Evolutionary conservation across 2,888 invertebrate genomes (phyloP), one percentile per base, ranked within the genome.

Genomic region (Malachius bipustulatus): DNA sequence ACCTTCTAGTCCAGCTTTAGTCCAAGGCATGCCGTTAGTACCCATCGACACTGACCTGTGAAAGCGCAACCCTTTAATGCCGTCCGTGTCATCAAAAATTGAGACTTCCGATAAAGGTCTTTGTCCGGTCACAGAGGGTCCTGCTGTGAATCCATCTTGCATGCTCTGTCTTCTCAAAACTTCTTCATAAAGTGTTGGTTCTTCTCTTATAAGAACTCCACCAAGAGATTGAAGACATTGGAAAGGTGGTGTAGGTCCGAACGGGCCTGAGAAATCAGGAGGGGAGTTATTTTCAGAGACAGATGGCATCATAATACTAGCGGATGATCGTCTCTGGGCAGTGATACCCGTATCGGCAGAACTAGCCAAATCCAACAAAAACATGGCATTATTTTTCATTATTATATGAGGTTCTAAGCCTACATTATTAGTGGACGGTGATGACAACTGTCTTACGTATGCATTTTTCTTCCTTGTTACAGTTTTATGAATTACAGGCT

Each of bases 301-400:
- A 0, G 71, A 66, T 2, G 70, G 69, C 58, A 71, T 61, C 10
- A 56, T 47, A 35, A 56, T 47, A 35, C 51, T 51, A 3, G 51
- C 50, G 4, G 62, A 60, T 6, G 56, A 50, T 26, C 57, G 39
- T 36, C 62, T 46, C 29, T 57, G 59, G 30, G 54, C 51, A 6
- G 49, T 48, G 13, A 55, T 51, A 38, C 51, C 52, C n/a, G 48
- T 49, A 42, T 73, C 71, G 3, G 77, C 75, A 1, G 83, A 76
- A 42, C 88, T 84, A 1, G 87, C 85, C 35, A 96, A 61, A 55
- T 94, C 93, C 39, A 97, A 66, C 8, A 97, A 64, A 57, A 96
- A 97, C 60, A 90, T 75, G 0, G 97, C 93, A 59, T 97, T 97
- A 56, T 90, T 90, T 49, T 82, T 83, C 73, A 96, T 84, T 3